These are phyloP conservation scores for Leptura quadrifasciata DNA, from an alignment of 2,888 invertebrate genomes.

Conservation along the genomic window DNA sequence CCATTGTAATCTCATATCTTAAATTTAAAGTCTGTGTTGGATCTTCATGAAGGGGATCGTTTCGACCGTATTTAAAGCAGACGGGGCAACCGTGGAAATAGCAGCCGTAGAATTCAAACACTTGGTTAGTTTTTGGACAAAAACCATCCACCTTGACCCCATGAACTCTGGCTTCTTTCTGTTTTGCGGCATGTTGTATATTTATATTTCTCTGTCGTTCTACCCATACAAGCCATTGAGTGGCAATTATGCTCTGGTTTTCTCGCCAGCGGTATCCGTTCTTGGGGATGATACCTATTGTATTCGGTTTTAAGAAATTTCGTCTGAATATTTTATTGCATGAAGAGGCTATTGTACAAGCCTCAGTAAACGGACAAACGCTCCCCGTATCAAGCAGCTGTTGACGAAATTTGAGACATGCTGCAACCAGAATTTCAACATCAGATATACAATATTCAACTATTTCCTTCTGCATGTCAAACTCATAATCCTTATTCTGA, in stretches of 20 bases:
- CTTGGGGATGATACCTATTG: neutral
- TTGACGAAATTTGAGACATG: neutral
- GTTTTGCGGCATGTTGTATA: neutral
- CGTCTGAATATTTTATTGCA: conserved; percentile 14
- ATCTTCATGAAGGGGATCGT: neutral
- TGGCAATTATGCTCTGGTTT: neutral
- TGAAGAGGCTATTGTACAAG: conserved; percentile 14
- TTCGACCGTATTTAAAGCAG: neutral
- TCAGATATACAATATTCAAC: conserved; percentile 54
- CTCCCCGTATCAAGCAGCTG: conserved; percentile 11
- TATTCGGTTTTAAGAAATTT: conserved; percentile 10
- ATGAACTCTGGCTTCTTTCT: neutral
- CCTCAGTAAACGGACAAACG: conserved; percentile 6
- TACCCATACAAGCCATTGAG: neutral
- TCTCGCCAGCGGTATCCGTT: neutral
- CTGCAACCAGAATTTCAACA: conserved; percentile 49
- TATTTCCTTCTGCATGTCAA: conserved; percentile 62
- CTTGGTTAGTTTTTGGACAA: conserved; percentile 42
- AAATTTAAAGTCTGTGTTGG: neutral
- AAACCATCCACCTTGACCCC: conserved; percentile 45
- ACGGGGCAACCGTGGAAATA: conserved; percentile 46
- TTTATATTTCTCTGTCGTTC: neutral
- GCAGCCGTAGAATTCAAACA: conserved; percentile 56
- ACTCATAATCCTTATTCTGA: conserved; percentile 55
- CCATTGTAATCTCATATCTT: neutral